These are phyloP conservation scores for Sepioteuthis lessoniana DNA, from an alignment of 2,888 invertebrate species.

Conservation along the genomic window DNA sequence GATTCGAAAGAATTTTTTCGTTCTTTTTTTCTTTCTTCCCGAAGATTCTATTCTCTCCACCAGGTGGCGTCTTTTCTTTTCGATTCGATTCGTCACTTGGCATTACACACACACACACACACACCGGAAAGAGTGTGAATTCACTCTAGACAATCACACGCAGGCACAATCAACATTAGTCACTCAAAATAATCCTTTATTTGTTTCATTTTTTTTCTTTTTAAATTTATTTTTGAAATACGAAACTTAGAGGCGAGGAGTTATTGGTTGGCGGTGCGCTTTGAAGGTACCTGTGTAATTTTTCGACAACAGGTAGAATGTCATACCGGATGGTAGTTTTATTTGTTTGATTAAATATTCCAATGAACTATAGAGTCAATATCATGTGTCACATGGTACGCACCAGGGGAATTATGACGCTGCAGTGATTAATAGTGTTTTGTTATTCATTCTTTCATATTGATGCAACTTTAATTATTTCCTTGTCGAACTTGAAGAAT, in stretches of 20 bases:
- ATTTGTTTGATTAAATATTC: background rate
- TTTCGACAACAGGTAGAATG: background rate
- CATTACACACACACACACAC: background rate
- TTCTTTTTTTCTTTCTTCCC: no score
- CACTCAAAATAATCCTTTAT: background rate
- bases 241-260: background rate
- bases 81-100: no score
- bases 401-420: background rate
- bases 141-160: background rate
- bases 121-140: background rate
- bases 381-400: background rate
- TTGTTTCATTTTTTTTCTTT: background rate
- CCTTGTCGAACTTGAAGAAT: background rate
- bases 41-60: no score
- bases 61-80: no score
- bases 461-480: background rate
- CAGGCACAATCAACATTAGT: background rate
- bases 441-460: background rate
- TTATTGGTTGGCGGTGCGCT: background rate
- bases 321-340: background rate
- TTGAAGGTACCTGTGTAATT: background rate
- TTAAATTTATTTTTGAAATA: background rate
- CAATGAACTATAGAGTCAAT: background rate
- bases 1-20: no score
- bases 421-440: background rate